Evolutionary conservation across 92 coral and sea anemone genomes (phyloP).

Genomic region (Montipora capitata): DNA sequence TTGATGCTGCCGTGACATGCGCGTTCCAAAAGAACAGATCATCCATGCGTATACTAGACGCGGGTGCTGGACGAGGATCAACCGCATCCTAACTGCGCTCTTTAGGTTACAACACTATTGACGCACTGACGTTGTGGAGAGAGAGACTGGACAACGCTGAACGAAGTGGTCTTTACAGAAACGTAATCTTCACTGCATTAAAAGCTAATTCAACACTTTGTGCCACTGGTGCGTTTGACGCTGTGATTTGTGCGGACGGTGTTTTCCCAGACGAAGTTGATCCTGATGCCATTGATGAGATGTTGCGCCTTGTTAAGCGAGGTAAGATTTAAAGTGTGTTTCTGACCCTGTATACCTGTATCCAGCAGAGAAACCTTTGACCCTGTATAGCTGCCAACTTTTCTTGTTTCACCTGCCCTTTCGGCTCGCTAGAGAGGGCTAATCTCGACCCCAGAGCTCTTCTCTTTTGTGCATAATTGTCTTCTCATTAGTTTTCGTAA

Average conservation of each 20-base stretch:
- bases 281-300: conserved; percentile 47
- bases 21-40: conserved; percentile 38
- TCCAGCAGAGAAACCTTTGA: too few species aligned
- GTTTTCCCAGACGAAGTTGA: conserved; percentile 55
- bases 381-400: too few species aligned
- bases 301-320: conserved; percentile 59
- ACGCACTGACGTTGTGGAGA: conserved; percentile 58
- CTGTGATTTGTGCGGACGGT: conserved; percentile 61
- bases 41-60: conserved; percentile 46
- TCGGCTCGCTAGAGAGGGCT: too few species aligned
- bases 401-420: too few species aligned
- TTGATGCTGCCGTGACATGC: conserved; percentile 43
- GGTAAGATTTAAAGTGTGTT: background rate
- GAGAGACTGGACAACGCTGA: conserved; percentile 68
- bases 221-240: conserved; percentile 65
- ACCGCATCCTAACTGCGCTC: conserved; percentile 51
- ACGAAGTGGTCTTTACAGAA: conserved; percentile 58
- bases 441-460: too few species aligned
- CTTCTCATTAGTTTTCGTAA: too few species aligned
- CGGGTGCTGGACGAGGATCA: conserved; percentile 45
- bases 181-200: conserved; percentile 49
- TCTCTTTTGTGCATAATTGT: too few species aligned
- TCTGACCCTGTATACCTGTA: too few species aligned
- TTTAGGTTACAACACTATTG: conserved; percentile 63
- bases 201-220: conserved; percentile 53